phyloP scores from a whole-genome alignment of 1,140 invertebrate species.

The Aphis craccivora region DNA sequence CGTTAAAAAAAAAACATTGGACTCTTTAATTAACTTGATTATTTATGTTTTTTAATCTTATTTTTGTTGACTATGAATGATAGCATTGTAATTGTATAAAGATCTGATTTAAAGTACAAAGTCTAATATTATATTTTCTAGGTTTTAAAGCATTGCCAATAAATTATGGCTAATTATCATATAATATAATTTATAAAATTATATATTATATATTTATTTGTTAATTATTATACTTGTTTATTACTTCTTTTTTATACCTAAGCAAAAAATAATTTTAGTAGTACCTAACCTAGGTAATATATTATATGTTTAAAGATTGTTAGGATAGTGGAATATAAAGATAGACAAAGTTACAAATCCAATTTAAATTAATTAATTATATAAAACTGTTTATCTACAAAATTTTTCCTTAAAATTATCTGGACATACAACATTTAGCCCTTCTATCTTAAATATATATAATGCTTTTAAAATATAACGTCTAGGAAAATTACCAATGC shows the following conservation, averaged over 20 bases:
- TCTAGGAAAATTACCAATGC: too few species aligned
- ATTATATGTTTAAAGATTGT: background rate
- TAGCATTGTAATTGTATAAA: background rate
- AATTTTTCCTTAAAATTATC: too few species aligned
- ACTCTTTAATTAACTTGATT: background rate
- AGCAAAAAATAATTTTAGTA: background rate
- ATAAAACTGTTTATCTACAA: too few species aligned
- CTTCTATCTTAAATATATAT: too few species aligned
- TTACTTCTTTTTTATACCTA: background rate
- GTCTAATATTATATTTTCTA: background rate
- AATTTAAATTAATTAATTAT: background rate
- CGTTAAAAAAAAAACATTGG: background rate
- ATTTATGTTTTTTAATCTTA: background rate
- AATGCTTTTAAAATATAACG: too few species aligned
- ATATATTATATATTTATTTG: background rate
- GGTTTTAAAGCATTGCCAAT: background rate
- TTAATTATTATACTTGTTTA: background rate
- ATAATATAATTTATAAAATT: background rate
- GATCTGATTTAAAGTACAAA: slow-evolving; percentile 7
- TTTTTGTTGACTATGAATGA: background rate
- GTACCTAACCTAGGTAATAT: background rate
- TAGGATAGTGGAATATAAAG: background rate
- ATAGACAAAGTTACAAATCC: background rate
- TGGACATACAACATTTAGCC: too few species aligned
- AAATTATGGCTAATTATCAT: background rate